Evolutionary conservation across 2,888 invertebrate genomes (phyloP), one percentile per base, ranked within the genome.

Genomic region (Alitta virens): DNA sequence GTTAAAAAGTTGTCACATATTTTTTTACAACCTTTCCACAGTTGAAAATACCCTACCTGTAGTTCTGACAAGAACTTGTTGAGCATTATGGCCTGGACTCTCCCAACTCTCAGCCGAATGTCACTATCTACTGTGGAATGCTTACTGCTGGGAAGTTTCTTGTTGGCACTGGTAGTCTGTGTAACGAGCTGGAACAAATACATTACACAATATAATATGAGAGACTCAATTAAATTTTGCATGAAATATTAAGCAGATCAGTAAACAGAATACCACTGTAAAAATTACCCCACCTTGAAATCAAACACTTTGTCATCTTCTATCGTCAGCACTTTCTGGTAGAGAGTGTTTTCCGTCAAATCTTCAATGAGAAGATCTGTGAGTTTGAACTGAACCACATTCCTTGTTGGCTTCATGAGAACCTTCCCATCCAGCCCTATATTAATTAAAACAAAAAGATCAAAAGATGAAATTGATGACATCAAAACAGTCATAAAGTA

Each of bases 301-400:
- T 91, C 91, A 66, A 91, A 85, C 0, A 91, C 88, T 75, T 89
- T 90, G 75, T 91, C 91, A 74, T 91, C 91, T 68, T 91, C 91
- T 0, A 90, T 88, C 78, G 88, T 87, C 25, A 91, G 79, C 62
- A 91, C 84, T 85, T 89, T 90, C 0, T 88, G 87, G 76, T 91
- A 91, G 14, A 91, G 83, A 0, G 91, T 90, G 53, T 88, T 86
- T 59, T 90, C 89, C 2, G 88, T 86, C 27, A 90, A 78, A 78
- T 91, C 91, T 68, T 91, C 89, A 1, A 91, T 83, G 5, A 86
- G 85, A 49, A 91, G 77, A 3, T 87, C 87, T 62, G 87, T 86
- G 33, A 91, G 84, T 75, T 87, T 88, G 23, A 88, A 85, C 63
- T 89, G 85, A 72, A 91, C 85, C 38, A 90, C 88, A 83, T 90